Conservation (phyloP, 2,113 vertebrate genomes). For the Synodontis membranacea region DNA sequence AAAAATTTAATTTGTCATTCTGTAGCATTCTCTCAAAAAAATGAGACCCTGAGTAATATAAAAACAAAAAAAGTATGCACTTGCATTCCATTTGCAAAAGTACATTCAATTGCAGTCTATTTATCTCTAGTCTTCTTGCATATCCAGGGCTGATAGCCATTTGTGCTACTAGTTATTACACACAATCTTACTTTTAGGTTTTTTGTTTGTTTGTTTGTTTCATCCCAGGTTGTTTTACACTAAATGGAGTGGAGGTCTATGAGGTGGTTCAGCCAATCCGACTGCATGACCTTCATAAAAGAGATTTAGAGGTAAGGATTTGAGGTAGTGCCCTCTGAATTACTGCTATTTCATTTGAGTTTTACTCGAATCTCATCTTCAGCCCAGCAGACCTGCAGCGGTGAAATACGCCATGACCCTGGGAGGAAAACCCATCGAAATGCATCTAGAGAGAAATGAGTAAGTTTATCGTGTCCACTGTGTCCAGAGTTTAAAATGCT, state of each 20-base stretch:
- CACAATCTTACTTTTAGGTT: neutral
- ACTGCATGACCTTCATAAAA: constrained; percentile 67
- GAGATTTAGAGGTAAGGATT: constrained; percentile 64
- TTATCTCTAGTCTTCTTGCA: neutral
- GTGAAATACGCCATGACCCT: constrained; percentile 69
- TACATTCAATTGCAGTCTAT: neutral
- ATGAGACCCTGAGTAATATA: neutral
- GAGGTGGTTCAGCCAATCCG: constrained; percentile 71
- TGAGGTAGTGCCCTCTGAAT: too few relatives aligned
- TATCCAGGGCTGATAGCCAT: neutral
- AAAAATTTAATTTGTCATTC: neutral
- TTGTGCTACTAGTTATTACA: neutral
- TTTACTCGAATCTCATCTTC: neutral
- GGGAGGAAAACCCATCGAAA: constrained; percentile 64
- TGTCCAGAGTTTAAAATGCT: neutral
- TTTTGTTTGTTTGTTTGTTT: neutral
- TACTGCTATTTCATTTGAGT: neutral
- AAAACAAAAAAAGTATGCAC: too few relatives aligned
- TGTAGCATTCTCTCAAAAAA: neutral
- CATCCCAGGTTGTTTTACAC: constrained; percentile 58
- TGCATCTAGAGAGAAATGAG: constrained; percentile 72
- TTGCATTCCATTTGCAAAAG: neutral
- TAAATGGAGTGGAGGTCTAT: constrained; percentile 58
- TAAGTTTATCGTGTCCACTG: constrained; percentile 56
- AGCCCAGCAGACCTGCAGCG: constrained; percentile 61